Conservation (phyloP, 2,888 invertebrate genomes). For the Halocaridina rubra region DNA sequence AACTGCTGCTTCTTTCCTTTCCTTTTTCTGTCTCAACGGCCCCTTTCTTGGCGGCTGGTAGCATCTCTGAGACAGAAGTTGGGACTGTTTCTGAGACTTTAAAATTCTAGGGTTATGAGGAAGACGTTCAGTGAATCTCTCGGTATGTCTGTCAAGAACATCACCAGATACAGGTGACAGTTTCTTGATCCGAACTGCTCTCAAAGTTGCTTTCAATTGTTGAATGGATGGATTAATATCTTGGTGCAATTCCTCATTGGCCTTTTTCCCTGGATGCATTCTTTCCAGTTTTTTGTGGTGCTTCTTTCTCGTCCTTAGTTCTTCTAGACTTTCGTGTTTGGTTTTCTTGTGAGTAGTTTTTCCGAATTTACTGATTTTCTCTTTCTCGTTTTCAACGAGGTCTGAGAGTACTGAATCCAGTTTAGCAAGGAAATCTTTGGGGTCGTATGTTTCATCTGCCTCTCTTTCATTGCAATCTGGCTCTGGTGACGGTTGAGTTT, state of each 20-base stretch:
- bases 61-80: slow-evolving; percentile 25
- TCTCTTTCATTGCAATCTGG: not conserved
- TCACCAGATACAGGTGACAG: slow-evolving; percentile 3
- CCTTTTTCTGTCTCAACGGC: not conserved
- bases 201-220: slow-evolving; percentile 31
- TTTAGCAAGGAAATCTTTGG: slow-evolving; percentile 23
- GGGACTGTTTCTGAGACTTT: slow-evolving; percentile 28
- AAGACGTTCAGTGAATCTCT: slow-evolving; percentile 24
- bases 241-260: not conserved
- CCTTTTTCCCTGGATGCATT: not conserved
- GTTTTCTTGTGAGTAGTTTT: not conserved
- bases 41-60: slow-evolving; percentile 45
- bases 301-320: not conserved
- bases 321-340: not conserved
- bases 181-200: slow-evolving; percentile 31
- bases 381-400: slow-evolving; percentile 44
- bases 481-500: not conserved
- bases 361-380: slow-evolving; percentile 37
- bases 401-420: slow-evolving; percentile 43
- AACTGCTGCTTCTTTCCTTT: not conserved
- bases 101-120: slow-evolving; percentile 43
- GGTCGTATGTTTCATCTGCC: slow-evolving; percentile 19
- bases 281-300: not conserved
- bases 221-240: slow-evolving; percentile 23
- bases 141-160: slow-evolving; percentile 27